Percentiles rank a stretch among this genome's conserved stretches.
Conservation (phyloP, 2,888 invertebrate genomes). For the Paralinhomoeus sp. region DNA sequence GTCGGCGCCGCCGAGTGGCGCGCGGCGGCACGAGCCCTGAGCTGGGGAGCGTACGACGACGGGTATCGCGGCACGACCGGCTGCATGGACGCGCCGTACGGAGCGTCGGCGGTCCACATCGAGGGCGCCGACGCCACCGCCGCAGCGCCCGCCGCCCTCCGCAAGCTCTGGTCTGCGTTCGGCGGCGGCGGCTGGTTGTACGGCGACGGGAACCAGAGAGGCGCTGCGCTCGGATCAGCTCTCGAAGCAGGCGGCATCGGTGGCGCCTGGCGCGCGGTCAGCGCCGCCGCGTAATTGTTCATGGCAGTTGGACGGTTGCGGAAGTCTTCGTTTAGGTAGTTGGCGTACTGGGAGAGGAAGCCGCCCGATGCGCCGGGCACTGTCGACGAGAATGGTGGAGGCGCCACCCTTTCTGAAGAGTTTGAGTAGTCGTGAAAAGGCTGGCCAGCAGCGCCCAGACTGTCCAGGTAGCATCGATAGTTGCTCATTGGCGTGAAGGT, state of each 20-base stretch:
- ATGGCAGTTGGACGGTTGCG: constrained; percentile 1
- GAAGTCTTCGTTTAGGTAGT: constrained; percentile 21
- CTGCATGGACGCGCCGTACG: not conserved
- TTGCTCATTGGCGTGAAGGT: too few species aligned
- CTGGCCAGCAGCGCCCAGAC: too few species aligned
- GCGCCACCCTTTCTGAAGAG: too few species aligned
- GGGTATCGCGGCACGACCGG: not conserved
- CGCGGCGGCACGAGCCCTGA: not conserved
- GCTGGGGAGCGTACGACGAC: not conserved
- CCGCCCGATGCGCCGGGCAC: not conserved
- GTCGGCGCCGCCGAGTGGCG: constrained; percentile 2
- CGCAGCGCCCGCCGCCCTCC: not conserved
- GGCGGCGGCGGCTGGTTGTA: too few species aligned
- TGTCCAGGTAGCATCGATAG: too few species aligned
- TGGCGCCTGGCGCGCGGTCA: not conserved
- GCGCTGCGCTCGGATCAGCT: not conserved
- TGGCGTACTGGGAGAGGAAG: constrained; percentile 24
- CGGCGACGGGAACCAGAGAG: too few species aligned
- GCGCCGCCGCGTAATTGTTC: constrained; percentile 5
- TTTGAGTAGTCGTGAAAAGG: too few species aligned
- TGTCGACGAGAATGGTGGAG: too few species aligned
- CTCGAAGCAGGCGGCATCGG: not conserved
- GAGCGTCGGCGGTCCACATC: not conserved
- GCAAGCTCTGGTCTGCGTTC: too few species aligned
- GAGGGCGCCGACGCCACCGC: constrained; percentile 1